These are phyloP conservation scores for Vireo griseus DNA, from an alignment of 2,797 vertebrate genomes.

Conservation along the genomic window DNA sequence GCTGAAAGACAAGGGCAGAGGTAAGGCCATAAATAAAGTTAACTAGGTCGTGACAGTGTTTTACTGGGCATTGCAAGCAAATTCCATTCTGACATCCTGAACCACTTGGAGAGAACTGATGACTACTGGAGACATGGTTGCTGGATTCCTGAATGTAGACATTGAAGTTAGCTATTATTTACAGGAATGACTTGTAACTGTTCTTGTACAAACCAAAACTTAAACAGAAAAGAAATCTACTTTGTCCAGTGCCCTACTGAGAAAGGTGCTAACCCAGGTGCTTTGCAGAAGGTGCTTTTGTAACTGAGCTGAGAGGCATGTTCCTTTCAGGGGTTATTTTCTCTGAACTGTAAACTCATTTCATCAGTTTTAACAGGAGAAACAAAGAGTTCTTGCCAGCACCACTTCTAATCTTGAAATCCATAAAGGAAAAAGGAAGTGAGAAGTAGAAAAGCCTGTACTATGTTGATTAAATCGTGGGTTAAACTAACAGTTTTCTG, in stretches of 20 bases:
- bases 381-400: not conserved
- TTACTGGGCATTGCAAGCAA: not conserved
- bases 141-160: not conserved
- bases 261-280: not conserved
- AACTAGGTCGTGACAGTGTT: not conserved
- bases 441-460: not conserved
- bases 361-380: not conserved
- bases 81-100: not conserved
- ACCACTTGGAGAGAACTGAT: not conserved
- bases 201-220: not conserved
- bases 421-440: not conserved
- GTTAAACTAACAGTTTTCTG: not conserved
- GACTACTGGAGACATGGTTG: not conserved
- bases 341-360: not conserved
- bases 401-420: not conserved
- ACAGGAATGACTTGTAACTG: not conserved
- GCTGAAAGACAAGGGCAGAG: not conserved
- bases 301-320: not conserved
- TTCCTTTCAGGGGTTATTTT: not conserved
- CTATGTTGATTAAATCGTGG: not conserved
- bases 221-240: not conserved
- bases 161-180: not conserved
- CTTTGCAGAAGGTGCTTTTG: not conserved
- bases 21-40: not conserved
- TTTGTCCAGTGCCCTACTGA: not conserved